A percentile compares a stretch with the other conserved stretches of the same genome.
Conservation (phyloP, 2,888 invertebrate species). For the Lycia hirtaria region DNA sequence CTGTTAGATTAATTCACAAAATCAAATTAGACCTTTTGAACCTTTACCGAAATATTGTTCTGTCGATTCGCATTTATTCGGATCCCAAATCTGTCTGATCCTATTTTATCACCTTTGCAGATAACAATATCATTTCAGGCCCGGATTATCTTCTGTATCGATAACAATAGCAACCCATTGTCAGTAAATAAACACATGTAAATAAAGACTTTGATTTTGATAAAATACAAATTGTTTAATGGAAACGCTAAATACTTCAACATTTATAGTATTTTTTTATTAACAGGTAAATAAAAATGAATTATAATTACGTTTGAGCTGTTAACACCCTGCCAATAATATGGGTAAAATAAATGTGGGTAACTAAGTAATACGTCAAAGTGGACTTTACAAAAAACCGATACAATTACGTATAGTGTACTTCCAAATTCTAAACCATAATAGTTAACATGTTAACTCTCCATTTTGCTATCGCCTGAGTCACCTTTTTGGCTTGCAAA, state of each 20-base stretch:
- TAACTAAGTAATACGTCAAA: too few relatives aligned
- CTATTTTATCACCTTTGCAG: conserved; percentile 23
- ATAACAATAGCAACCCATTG: conserved; percentile 19
- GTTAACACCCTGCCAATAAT: too few relatives aligned
- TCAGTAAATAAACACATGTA: conserved; percentile 6
- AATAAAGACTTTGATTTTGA: not conserved
- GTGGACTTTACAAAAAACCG: too few relatives aligned
- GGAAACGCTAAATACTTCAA: not conserved
- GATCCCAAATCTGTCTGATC: conserved; percentile 14
- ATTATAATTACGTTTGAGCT: too few relatives aligned
- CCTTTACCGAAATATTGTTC: conserved; percentile 13
- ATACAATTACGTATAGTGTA: too few relatives aligned
- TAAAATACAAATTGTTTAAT: not conserved
- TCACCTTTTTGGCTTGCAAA: too few relatives aligned
- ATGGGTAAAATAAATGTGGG: too few relatives aligned
- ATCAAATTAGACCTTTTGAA: conserved; percentile 6
- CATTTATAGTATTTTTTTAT: too few relatives aligned
- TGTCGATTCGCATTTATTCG: conserved; percentile 21
- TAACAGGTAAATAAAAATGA: not conserved
- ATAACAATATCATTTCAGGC: conserved; percentile 27
- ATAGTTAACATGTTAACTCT: too few relatives aligned
- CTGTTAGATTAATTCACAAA: not conserved
- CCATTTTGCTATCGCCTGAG: too few relatives aligned
- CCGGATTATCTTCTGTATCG: conserved; percentile 15
- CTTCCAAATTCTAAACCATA: too few relatives aligned